Base-by-base conservation (phyloP, 2,797 vertebrate species). In the Trichosurus vulpecula region DNA sequence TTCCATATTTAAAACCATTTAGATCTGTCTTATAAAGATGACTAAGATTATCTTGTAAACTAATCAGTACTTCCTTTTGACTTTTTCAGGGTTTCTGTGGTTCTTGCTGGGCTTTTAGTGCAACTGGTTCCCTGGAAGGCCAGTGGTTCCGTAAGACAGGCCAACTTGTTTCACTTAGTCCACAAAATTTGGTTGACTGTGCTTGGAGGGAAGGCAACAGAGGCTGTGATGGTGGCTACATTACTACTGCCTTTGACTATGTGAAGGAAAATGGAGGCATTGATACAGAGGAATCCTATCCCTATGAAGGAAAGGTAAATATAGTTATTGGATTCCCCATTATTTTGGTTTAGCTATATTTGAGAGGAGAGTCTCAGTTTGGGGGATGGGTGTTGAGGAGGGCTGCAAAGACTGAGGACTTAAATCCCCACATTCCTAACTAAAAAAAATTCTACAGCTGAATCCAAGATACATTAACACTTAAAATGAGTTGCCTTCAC, bases 21-120 rank as follows among this genome's bases (percentile, higher is more conserved):
- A 74, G 1, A 53, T 58, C 11, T 91, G 8, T 61, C 91, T 54
- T 91, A 90, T 61, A 92, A 61, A 41, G 61, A 66, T 92, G 52
- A 66, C 91, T 31, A n/a, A 94, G 0, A 54, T 94, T 90, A 31
- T 92, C 93, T 94, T 54, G 54, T 1, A 35, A 6, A 55, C 90
- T 92, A n/a, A 94, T 11, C 35, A n/a, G 14, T 14, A 0, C 14
- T 58, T 96, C 90, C 29, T 47, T 8, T 58, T 96, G 96, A n/a
- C 41, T n/a, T 92, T 53, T 90, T 92, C 97, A 99, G 99, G 99
- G 99, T 96, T 97, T 98, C 0, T 99, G 99, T 96, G 99, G 99
- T 29, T 99, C 99, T 54, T 99, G 99, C 98, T 99, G 99, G 99
- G 99, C 99, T 55, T 99, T 99, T 98, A 99, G 99, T 96, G 98